Conservation (phyloP, 2,797 vertebrate species). For the Chelidonichthys spinosus region DNA sequence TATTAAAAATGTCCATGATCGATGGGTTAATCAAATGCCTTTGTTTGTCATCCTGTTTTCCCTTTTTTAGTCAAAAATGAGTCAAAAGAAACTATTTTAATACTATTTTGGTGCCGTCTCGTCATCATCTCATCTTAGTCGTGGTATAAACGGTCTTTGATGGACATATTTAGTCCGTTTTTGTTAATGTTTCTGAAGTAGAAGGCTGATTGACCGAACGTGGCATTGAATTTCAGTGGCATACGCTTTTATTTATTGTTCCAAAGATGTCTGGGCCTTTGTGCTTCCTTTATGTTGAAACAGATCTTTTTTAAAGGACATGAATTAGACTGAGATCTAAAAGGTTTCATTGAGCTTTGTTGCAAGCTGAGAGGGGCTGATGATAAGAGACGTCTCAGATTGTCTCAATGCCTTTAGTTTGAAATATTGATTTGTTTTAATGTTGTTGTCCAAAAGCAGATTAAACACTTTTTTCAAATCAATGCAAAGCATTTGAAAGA, state of each 20-base stretch:
- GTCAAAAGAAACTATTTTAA: too few species aligned
- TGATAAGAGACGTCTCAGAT: constrained; percentile 29
- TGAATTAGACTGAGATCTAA: constrained; percentile 34
- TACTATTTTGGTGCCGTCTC: too few species aligned
- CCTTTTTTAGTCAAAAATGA: too few species aligned
- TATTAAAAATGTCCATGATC: constrained; percentile 3
- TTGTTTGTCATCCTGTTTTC: too few species aligned
- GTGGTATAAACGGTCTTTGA: neutral
- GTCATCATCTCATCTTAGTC: neutral
- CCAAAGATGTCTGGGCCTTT: neutral
- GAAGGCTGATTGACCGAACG: neutral
- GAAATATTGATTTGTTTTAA: constrained; percentile 43
- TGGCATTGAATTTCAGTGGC: constrained; percentile 9
- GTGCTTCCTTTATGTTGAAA: constrained; percentile 16
- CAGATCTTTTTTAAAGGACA: neutral
- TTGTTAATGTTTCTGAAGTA: neutral
- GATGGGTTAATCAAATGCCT: neutral
- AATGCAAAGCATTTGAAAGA: constrained; percentile 6
- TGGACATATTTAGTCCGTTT: neutral
- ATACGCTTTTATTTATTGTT: neutral
- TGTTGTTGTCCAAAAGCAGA: constrained; percentile 44
- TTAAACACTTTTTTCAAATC: constrained; percentile 43
- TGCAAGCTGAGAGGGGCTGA: constrained; percentile 5
- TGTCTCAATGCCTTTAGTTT: constrained; percentile 25
- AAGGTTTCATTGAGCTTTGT: constrained; percentile 35